Evolutionary conservation across 2,888 invertebrate genomes (phyloP), one percentile per base, ranked within the genome.

Genomic region (Drosophila cognata): DNA sequence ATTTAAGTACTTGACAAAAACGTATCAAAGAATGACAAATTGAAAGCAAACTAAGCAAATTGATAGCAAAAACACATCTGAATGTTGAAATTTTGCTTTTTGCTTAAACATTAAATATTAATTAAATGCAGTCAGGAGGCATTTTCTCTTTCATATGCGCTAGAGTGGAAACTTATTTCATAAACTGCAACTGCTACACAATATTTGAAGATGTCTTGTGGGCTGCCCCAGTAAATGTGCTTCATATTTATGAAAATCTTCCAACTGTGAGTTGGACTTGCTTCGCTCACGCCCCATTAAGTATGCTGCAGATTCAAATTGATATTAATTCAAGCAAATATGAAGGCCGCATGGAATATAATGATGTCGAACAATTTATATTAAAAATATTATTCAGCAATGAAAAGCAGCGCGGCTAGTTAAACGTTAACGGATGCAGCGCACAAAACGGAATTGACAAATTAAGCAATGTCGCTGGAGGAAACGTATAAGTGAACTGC

Each of bases 151-250:
- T 3, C 7, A 21, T 13, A 43, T 13, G 6, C 7, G 21, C 13
- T 13, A 4, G n/a, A n/a, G n/a, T 5, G 41, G n/a, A n/a, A n/a
- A n/a, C 4, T 41, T 13, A 43, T 21, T 21, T 13, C 13, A 6
- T 7, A 7, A 46, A 2, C 13, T 46, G 46, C 21, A 21, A 21
- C 13, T 46, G 46, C 46, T 1, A 4, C 13, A 21, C 21, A 46
- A 21, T 46, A 46, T 6, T 21, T 46, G 4, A n/a, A n/a, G 41
- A n/a, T 10, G 13, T 7, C 13, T 43, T 43, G 21, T 43, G 13
- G 4, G 13, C 1, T 6, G 53, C 69, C 43, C 58, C n/a, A 6
- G 62, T 53, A 72, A 64, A 63, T 72, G 56, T 64, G 74, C 74
- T 67, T 48, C 13, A 33, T 8, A 36, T 38, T 57, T 13, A 7